Percentiles rank a stretch among this genome's conserved stretches.
These are phyloP conservation scores for Heliocidaris tuberculata DNA, from an alignment of 35 echinoderm and acorn worm genomes.

Conservation along the genomic window DNA sequence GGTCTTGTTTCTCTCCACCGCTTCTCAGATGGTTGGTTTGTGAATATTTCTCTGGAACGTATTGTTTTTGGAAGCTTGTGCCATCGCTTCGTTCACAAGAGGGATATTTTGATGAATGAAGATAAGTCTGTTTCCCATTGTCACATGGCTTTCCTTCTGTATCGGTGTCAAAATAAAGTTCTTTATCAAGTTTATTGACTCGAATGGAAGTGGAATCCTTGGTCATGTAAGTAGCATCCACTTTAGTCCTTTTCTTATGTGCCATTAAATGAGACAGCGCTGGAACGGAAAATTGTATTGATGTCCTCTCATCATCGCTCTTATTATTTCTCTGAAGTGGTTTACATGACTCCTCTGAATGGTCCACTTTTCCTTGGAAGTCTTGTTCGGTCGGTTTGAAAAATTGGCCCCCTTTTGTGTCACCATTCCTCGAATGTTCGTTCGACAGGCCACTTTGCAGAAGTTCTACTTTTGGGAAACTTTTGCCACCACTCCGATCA, in stretches of 20 bases:
- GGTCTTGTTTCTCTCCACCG: not conserved
- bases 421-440: not conserved
- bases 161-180: not conserved
- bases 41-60: not conserved
- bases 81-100: not conserved
- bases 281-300: not conserved
- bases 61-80: not conserved
- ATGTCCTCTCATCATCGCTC: not conserved
- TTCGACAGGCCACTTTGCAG: not conserved
- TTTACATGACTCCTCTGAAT: not conserved
- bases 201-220: not conserved
- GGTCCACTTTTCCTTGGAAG: not conserved
- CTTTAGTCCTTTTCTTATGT: not conserved
- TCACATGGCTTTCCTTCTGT: not conserved
- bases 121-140: not conserved
- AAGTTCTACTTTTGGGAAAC: not conserved
- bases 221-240: not conserved
- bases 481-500: not conserved
- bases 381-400: not conserved
- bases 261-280: not conserved
- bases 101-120: not conserved
- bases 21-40: not conserved
- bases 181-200: not conserved
- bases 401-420: not conserved
- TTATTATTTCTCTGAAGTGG: not conserved